Base-by-base conservation (phyloP, 2,888 invertebrate genomes). In the Pseudanteris insignis region DNA sequence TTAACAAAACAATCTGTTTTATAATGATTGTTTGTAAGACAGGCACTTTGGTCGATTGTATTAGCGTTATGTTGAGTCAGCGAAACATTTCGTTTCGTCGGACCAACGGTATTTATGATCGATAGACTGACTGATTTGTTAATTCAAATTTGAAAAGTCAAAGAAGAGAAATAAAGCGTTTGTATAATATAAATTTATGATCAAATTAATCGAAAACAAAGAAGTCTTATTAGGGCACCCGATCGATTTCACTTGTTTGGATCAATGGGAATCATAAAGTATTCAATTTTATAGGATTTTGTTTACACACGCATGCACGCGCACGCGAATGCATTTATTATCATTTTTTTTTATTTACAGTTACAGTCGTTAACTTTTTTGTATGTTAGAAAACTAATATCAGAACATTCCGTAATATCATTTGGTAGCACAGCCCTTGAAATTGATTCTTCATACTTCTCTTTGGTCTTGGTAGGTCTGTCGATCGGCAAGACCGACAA, bases 401-500 rank as follows among this genome's bases (percentile, higher is more conserved):
- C 32, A 60, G 32, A 51, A 57, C 51, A 62, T 62, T 62, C 62
- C 53, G 57, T 53, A 50, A 50, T 50, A 44, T 44, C 38, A 14
- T 58, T 57, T 57, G 37, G 32, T 34, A 51, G 50, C 34, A 38
- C 46, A 34, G 41, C 53, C 59, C 51, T 47, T 51, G 44, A 57
- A 57, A 58, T 57, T 58, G 44, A 47, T 37, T 41, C 43, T 55
- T 62, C 41, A 62, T 59, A 60, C 48, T 63, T 53, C 53, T 53
- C 53, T 32, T 63, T 58, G 58, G 47, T 58, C 63, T 50, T 46
- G 50, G 48, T 58, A 41, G 48, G 48, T 58, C 58, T 40, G 53
- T 53, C 58, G 58, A 63, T 53, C 63, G 63, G 63, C 63, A 63
- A 57, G 57, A 57, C 62, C 62, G 62, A 63, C 62, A 63, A 63